Conservation (phyloP, 2,113 vertebrate genomes). For the Toxotes jaculatrix region DNA sequence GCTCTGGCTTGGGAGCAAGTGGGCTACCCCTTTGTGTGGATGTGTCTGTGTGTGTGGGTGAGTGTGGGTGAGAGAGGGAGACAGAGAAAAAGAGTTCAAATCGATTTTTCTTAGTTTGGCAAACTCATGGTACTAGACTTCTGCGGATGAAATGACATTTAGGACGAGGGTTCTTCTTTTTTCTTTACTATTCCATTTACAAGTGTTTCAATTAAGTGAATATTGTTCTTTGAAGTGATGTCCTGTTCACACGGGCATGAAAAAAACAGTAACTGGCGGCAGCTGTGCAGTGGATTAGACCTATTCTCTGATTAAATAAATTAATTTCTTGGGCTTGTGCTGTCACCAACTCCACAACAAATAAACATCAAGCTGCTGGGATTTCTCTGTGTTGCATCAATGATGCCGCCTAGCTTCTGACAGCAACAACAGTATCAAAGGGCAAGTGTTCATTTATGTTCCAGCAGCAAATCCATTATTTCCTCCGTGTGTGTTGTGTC, state of each 20-base stretch:
- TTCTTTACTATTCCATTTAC: slow-evolving; percentile 65
- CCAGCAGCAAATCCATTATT: slow-evolving; percentile 61
- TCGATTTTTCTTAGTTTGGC: slow-evolving; percentile 78
- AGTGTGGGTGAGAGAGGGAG: slow-evolving; percentile 6
- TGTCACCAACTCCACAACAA: slow-evolving; percentile 69
- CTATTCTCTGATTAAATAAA: slow-evolving; percentile 61
- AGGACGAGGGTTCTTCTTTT: slow-evolving; percentile 57
- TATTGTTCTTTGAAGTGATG: slow-evolving; percentile 55
- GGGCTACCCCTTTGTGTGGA: slow-evolving; percentile 6
- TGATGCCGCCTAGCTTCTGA: slow-evolving; percentile 64
- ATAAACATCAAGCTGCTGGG: slow-evolving; percentile 67
- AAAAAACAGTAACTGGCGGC: slow-evolving; percentile 59
- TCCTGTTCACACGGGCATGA: slow-evolving; percentile 45
- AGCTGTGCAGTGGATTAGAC: slow-evolving; percentile 48
- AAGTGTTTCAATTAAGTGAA: slow-evolving; percentile 78
- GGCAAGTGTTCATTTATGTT: slow-evolving; percentile 73
- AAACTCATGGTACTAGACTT: slow-evolving; percentile 63
- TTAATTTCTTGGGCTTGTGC: slow-evolving; percentile 60
- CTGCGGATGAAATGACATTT: slow-evolving; percentile 73
- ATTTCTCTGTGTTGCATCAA: slow-evolving; percentile 79
- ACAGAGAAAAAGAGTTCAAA: slow-evolving; percentile 47
- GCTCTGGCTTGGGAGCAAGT: slow-evolving; percentile 20
- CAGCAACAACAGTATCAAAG: slow-evolving; percentile 75
- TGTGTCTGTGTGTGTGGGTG: slow-evolving; percentile 18
- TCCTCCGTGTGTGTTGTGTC: slow-evolving; percentile 38